phyloP scores from a whole-genome alignment of 2,888 invertebrate species.

The Ennomos fuscantarius region DNA sequence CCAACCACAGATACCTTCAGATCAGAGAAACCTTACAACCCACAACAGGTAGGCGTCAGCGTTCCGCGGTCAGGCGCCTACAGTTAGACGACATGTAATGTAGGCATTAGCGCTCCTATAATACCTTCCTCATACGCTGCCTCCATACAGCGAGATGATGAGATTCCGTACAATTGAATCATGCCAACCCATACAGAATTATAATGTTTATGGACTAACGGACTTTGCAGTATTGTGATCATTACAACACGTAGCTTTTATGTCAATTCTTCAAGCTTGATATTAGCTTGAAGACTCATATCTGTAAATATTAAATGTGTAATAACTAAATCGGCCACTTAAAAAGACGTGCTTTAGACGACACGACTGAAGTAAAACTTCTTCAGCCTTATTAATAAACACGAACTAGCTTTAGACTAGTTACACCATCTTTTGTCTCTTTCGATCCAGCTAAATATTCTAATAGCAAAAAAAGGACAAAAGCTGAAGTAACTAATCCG shows the following conservation, averaged over 20 bases:
- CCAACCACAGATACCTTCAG: slow-evolving; percentile 11
- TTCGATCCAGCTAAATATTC: too few relatives aligned
- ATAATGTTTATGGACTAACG: slow-evolving; percentile 21
- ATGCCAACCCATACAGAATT: slow-evolving; percentile 13
- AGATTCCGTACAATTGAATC: slow-evolving; percentile 26
- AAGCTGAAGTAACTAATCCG: too few relatives aligned
- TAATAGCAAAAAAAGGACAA: too few relatives aligned
- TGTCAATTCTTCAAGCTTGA: background rate
- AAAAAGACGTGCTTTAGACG: too few relatives aligned
- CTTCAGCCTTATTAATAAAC: too few relatives aligned
- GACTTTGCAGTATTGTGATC: background rate
- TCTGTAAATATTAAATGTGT: too few relatives aligned
- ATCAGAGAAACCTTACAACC: slow-evolving; percentile 24
- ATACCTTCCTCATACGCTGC: slow-evolving; percentile 53
- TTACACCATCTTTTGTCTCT: too few relatives aligned
- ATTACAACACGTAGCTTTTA: background rate
- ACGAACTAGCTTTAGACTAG: too few relatives aligned
- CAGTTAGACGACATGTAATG: slow-evolving; percentile 49
- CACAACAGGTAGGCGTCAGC: slow-evolving; percentile 38
- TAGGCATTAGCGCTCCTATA: slow-evolving; percentile 47
- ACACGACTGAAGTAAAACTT: too few relatives aligned
- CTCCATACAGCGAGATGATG: slow-evolving; percentile 32
- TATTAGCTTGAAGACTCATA: background rate
- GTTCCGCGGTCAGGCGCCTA: slow-evolving; percentile 46
- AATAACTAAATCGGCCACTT: too few relatives aligned